phyloP scores from a whole-genome alignment of 2,113 vertebrate species.

The Morphnarchus princeps region DNA sequence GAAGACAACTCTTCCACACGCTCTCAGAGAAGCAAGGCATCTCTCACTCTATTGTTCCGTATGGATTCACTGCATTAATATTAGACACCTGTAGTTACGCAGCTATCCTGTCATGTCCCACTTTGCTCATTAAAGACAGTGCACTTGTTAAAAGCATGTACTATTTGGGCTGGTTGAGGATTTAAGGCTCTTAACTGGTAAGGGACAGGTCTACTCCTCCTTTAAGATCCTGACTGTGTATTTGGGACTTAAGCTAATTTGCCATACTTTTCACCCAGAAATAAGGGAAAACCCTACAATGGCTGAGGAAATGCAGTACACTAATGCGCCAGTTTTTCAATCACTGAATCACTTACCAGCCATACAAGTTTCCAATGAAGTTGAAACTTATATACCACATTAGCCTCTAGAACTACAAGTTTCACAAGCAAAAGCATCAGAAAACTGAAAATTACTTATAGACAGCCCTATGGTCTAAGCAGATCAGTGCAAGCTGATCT shows the following conservation, averaged over 20 bases:
- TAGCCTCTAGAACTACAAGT: not conserved
- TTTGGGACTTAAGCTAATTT: not conserved
- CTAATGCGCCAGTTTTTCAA: not conserved
- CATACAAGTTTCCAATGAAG: not conserved
- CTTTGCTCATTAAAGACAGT: not conserved
- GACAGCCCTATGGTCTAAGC: not conserved
- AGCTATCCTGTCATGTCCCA: not conserved
- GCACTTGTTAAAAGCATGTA: not conserved
- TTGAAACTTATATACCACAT: not conserved
- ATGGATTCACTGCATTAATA: not conserved
- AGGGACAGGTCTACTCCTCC: not conserved
- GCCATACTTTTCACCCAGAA: not conserved
- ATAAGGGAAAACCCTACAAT: not conserved
- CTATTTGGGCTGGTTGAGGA: not conserved
- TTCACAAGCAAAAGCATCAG: not conserved
- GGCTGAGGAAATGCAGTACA: not conserved
- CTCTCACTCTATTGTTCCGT: fast-evolving
- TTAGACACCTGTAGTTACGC: not conserved
- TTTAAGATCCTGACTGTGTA: not conserved
- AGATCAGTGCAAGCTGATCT: not conserved
- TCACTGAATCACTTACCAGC: not conserved
- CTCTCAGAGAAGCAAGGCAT: not conserved
- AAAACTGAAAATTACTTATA: not conserved
- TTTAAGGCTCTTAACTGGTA: not conserved
- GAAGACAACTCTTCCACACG: not conserved